Evolutionary conservation across 2,797 vertebrate genomes (phyloP).

Genomic region (Danio aesculapii): DNA sequence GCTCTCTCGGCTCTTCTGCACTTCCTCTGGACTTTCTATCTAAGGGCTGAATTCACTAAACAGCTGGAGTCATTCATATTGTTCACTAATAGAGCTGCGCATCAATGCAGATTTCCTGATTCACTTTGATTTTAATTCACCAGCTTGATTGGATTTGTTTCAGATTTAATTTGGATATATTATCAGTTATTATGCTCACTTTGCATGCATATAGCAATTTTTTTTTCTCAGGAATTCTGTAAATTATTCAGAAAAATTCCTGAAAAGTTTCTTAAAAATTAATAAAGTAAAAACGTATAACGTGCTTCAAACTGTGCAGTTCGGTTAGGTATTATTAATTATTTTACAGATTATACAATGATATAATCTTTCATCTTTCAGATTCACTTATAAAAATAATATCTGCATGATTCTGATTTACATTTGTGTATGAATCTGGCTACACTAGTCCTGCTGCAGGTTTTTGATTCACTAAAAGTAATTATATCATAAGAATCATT

Average conservation of each 20-base stretch:
- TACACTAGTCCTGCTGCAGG: background rate
- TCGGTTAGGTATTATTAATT: background rate
- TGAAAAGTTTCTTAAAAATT: background rate
- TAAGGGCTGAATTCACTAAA: conserved; percentile 36
- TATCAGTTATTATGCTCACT: background rate
- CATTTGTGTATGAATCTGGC: background rate
- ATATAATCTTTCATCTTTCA: too few relatives aligned
- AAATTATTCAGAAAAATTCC: background rate
- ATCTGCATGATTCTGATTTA: background rate
- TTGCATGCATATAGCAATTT: background rate
- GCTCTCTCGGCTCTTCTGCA: conserved; percentile 10
- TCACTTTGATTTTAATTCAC: background rate
- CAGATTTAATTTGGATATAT: background rate
- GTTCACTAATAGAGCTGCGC: background rate
- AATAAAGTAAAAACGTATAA: background rate
- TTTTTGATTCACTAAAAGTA: background rate
- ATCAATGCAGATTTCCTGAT: background rate
- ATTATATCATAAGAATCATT: too few relatives aligned
- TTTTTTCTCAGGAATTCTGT: background rate
- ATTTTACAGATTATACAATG: background rate
- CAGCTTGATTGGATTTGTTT: background rate
- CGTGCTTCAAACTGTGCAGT: background rate
- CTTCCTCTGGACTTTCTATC: conserved; percentile 21
- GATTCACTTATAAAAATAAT: too few relatives aligned
- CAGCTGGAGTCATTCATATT: background rate